Conservation (phyloP, 2,888 invertebrate species). For the Ochropleura plecta region DNA sequence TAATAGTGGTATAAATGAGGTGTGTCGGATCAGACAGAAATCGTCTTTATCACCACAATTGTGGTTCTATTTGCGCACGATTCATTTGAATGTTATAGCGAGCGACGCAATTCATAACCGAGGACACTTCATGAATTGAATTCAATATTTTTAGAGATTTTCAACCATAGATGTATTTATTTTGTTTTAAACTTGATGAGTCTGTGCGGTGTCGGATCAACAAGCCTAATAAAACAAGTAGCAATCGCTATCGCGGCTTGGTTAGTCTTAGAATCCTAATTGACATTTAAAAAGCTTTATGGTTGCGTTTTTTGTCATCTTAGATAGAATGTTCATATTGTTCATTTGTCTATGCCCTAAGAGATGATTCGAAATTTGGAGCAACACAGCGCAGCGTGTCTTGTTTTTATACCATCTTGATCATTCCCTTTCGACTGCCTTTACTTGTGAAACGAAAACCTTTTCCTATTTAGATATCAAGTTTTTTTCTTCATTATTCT, state of each 20-base stretch:
- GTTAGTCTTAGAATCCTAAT: background rate
- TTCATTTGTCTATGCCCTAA: background rate
- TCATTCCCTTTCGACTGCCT: too few species aligned
- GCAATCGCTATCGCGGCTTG: background rate
- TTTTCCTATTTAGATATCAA: background rate
- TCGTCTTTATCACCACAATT: constrained; percentile 72
- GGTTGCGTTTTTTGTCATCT: background rate
- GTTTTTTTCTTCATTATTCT: background rate
- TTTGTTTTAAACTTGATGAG: constrained; percentile 36
- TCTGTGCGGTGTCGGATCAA: too few species aligned
- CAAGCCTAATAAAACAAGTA: background rate
- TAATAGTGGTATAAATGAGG: constrained; percentile 66
- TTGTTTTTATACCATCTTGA: background rate
- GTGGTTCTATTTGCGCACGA: constrained; percentile 71
- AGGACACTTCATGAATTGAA: constrained; percentile 62
- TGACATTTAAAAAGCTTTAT: background rate
- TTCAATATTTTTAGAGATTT: constrained; percentile 61
- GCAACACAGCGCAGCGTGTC: background rate
- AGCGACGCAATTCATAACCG: constrained; percentile 66
- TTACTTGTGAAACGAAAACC: background rate
- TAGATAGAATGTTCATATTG: background rate
- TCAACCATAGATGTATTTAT: constrained; percentile 22
- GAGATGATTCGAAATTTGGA: background rate
- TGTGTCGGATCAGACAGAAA: constrained; percentile 76
- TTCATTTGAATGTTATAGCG: constrained; percentile 71